phyloP scores from a whole-genome alignment of 1,140 invertebrate species.

The Hermetia illucens region DNA sequence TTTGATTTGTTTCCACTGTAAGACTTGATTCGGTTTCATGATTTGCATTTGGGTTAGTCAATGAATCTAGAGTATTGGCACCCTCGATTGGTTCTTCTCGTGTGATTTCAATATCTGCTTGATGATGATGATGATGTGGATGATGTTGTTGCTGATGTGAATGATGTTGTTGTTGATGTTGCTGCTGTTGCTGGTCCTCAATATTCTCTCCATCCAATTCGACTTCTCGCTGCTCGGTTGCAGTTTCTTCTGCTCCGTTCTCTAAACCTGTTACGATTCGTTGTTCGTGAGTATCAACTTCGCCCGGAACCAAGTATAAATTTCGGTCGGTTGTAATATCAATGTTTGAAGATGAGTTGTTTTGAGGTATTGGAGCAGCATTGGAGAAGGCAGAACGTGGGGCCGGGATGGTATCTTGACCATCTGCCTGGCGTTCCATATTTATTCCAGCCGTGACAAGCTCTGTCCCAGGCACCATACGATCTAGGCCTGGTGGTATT shows the following conservation, averaged over 20 bases:
- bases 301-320: conserved; percentile 14
- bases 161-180: background rate
- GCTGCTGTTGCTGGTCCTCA: conserved; percentile 30
- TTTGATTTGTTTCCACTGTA: conserved; percentile 4
- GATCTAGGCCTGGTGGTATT: conserved; percentile 37
- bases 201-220: conserved; percentile 42
- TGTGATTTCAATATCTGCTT: conserved; percentile 3
- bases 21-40: background rate
- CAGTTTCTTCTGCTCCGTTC: conserved; percentile 5
- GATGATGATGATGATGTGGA: conserved; percentile 3
- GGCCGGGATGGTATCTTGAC: conserved; percentile 18
- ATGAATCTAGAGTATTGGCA: conserved; percentile 5
- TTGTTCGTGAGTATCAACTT: conserved; percentile 12
- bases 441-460: conserved; percentile 6
- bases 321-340: conserved; percentile 12
- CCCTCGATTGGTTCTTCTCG: conserved; percentile 9
- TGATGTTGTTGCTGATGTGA: conserved; percentile 8
- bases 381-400: conserved; percentile 13
- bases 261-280: conserved; percentile 36
- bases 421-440: conserved; percentile 25
- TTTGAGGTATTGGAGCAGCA: conserved; percentile 1
- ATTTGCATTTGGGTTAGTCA: background rate
- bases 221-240: conserved; percentile 33
- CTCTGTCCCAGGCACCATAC: conserved; percentile 39
- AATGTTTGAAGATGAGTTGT: background rate